Evolutionary conservation across 1,140 invertebrate species (phyloP).

Genomic region (Pachyrhynchus sulphureomaculatus): DNA sequence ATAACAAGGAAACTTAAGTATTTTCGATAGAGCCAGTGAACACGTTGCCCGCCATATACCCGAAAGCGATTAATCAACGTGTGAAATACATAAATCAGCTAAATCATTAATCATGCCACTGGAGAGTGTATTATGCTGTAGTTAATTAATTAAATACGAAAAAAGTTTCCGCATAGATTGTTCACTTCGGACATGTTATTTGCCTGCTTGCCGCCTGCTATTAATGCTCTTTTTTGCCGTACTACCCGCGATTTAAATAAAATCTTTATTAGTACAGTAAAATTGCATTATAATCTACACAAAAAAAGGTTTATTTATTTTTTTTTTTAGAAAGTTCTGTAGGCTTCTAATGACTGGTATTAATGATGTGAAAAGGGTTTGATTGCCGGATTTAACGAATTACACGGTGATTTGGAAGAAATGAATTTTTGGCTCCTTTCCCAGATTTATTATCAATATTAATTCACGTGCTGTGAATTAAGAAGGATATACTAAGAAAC

Average conservation of each 20-base stretch:
- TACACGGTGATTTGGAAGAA: no score
- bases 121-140: constrained; percentile 29
- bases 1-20: constrained; percentile 23
- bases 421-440: no score
- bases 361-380: no score
- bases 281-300: constrained; percentile 11
- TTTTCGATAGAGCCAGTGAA: constrained; percentile 22
- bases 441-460: no score
- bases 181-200: constrained; percentile 24
- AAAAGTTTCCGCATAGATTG: constrained; percentile 25
- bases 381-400: no score
- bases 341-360: no score
- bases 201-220: constrained; percentile 11
- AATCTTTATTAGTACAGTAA: not conserved
- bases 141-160: constrained; percentile 29
- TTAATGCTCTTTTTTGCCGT: constrained; percentile 3
- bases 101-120: constrained; percentile 27
- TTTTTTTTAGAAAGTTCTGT: no score
- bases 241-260: not conserved
- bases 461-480: no score
- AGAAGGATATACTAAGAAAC: no score
- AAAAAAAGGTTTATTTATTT: no score
- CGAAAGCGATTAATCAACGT: constrained; percentile 28
- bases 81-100: constrained; percentile 33
- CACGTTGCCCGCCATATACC: constrained; percentile 22